Evolutionary conservation across 2,888 invertebrate species (phyloP).

Genomic region (Carterocephalus palaemon): DNA sequence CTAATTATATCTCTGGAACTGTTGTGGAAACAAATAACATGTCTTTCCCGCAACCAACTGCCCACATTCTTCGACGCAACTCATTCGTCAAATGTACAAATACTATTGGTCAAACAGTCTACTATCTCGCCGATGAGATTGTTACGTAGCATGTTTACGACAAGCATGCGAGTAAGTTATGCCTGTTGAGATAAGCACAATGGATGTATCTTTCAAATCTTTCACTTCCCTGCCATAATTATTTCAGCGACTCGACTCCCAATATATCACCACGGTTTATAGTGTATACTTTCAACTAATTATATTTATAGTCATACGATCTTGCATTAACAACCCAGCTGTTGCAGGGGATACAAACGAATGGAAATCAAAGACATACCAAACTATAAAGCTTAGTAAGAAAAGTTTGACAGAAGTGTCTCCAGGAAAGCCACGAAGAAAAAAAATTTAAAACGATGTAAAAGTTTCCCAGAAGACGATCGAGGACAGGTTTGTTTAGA

Average conservation of each 20-base stretch:
- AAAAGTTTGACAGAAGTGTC: conserved; percentile 50
- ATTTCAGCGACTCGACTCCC: no score
- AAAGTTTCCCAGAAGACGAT: conserved; percentile 70
- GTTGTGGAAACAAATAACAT: conserved; percentile 59
- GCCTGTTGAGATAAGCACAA: background rate
- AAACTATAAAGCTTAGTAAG: conserved; percentile 16
- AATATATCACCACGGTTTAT: no score
- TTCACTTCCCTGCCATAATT: no score
- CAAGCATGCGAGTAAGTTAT: conserved; percentile 30
- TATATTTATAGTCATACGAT: conserved; percentile 8
- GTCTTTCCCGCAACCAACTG: conserved; percentile 39
- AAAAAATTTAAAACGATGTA: conserved; percentile 60
- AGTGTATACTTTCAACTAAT: conserved; percentile 26
- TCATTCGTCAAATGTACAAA: conserved; percentile 22
- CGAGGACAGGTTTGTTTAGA: conserved; percentile 69
- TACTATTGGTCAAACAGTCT: conserved; percentile 5
- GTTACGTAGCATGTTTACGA: conserved; percentile 18
- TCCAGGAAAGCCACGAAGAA: conserved; percentile 54
- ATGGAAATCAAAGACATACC: conserved; percentile 20
- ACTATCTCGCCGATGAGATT: conserved; percentile 19
- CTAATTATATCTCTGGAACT: conserved; percentile 69
- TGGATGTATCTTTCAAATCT: background rate
- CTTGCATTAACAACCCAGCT: background rate
- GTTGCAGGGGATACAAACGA: conserved; percentile 5
- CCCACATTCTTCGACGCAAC: conserved; percentile 18